These are phyloP conservation scores for Motacilla tschutschensis DNA, from an alignment of 2,113 vertebrate species.

Conservation along the genomic window DNA sequence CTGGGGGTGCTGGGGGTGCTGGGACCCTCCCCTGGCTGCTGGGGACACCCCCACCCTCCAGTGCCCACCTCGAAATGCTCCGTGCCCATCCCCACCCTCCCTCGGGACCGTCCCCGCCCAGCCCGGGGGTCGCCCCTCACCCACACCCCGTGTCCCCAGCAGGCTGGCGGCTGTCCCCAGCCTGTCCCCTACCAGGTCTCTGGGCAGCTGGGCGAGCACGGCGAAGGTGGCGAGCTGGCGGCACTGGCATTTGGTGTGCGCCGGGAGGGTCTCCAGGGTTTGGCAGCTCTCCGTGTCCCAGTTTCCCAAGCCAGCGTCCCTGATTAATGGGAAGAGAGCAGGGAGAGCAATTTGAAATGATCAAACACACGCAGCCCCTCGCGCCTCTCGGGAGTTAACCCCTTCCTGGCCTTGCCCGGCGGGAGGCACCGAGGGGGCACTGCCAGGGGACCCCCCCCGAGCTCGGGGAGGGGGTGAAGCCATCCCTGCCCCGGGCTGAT, in stretches of 20 bases:
- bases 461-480: accelerated
- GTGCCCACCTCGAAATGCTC: accelerated
- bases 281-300: slow-evolving; percentile 96
- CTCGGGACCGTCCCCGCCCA: accelerated
- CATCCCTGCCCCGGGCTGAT: background rate
- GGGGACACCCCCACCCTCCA: background rate
- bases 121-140: accelerated
- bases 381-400: background rate
- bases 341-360: slow-evolving; percentile 34
- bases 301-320: slow-evolving; percentile 90
- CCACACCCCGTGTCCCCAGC: accelerated
- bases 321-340: slow-evolving; percentile 68
- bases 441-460: background rate
- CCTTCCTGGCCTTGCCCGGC: background rate
- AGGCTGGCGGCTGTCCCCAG: background rate
- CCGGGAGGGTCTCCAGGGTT: slow-evolving; percentile 87
- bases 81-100: background rate
- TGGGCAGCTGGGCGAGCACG: slow-evolving; percentile 91
- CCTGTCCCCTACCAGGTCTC: slow-evolving; percentile 83
- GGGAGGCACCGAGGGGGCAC: accelerated
- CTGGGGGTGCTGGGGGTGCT: background rate
- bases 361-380: background rate
- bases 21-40: background rate
- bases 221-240: slow-evolving; percentile 93
- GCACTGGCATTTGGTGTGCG: slow-evolving; percentile 96